Evolutionary conservation across 2,888 invertebrate species (phyloP), one percentile per base, ranked within the genome.

Genomic region (Hydraecia micacea): DNA sequence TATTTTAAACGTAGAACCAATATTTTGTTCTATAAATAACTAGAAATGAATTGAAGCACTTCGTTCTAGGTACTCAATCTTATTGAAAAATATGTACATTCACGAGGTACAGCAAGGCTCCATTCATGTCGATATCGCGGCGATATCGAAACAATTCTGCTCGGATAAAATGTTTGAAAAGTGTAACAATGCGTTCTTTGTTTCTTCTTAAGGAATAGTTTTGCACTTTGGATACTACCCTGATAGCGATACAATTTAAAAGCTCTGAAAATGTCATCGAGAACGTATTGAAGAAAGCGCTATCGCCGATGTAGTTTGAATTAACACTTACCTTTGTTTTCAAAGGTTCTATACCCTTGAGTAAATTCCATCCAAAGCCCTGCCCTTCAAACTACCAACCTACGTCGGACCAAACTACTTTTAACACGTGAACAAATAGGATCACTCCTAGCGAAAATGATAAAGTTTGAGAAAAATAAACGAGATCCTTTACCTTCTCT

Each of bases 401-500:
- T 67, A 74, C 76, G 70, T 71, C 80, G 63, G 73, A 75, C 69
- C 78, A 55, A 78, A 78, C 80, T 83, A 77, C 77, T 74, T 77
- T 83, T 82, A 86, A 81, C 84, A 81, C 83, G 72, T 81, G 85
- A 86, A 86, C 85, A 88, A 89, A 88, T 80, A 89, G 77, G 78
- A 88, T 85, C 83, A 73, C 80, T 80, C 72, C 73, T 79, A 76
- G 77, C 73, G 70, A 89, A 84, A 87, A 84, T 89, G 85, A 83
- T 82, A 81, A 83, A 85, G 75, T 83, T 88, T 75, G 81, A 70
- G 75, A 80, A 84, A 85, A 85, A 77, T 88, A 88, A 89, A 88
- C 83, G 87, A 83, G 88, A 89, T 82, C 81, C 83, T 88, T 91
- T 86, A 90, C 90, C 80, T 85, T 89, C 83, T 86, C 86, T 85